Conservation (phyloP, 2,797 vertebrate species). For the Columba guinea region DNA sequence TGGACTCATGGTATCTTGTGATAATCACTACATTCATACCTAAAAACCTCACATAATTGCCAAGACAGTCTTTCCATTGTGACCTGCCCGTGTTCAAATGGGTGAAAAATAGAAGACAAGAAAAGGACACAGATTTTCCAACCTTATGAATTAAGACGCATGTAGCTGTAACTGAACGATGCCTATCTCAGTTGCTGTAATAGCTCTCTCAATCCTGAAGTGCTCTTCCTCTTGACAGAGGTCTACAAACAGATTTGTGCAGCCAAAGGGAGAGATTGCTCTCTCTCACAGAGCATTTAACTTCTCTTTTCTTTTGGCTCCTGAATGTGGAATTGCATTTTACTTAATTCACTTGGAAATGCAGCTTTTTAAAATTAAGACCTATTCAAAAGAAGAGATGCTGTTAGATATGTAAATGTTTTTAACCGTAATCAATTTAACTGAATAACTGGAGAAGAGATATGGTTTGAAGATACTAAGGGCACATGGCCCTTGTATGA, state of each 20-base stretch:
- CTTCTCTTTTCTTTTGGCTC: neutral
- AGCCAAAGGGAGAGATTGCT: neutral
- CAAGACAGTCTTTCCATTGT: neutral
- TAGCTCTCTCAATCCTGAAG: neutral
- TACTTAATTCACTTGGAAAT: neutral
- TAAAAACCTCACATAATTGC: neutral
- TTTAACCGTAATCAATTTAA: neutral
- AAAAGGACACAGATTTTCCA: neutral
- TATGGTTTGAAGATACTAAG: neutral
- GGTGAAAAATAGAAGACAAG: neutral
- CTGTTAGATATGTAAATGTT: neutral
- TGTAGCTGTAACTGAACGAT: neutral
- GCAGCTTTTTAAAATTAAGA: neutral
- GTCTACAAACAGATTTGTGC: neutral
- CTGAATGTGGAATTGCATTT: neutral
- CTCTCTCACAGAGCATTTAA: neutral
- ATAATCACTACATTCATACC: neutral
- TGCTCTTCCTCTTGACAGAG: neutral
- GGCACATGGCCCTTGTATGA: accelerated
- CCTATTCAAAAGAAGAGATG: neutral
- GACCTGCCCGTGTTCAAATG: neutral
- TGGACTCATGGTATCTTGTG: neutral
- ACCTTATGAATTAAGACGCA: neutral
- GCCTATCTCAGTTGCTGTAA: neutral
- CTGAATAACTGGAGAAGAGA: neutral